Base-by-base conservation (phyloP, 2,797 vertebrate genomes). In the Sebastes taczanowskii region DNA sequence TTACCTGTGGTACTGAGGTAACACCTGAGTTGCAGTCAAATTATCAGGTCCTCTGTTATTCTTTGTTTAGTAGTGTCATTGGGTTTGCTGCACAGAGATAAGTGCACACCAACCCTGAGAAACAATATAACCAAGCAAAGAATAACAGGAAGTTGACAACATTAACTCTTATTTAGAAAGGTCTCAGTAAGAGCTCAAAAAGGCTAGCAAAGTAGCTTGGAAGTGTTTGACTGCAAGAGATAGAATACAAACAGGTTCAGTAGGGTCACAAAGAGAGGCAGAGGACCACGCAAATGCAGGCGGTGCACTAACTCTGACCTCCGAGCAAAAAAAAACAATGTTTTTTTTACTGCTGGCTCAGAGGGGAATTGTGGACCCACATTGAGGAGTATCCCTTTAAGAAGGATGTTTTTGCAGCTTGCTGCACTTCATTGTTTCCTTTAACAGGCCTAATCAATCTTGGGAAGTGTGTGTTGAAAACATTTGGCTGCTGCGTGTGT, bases 381-480 rank as follows among this genome's bases (percentile, higher is more conserved):
- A 65, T 6, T 49, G 52, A 77, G 69, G 68, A 79, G 66, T 80
- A 60, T 68, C 30, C 29, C 64, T 65, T 62, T 74, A 59, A 74
- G 74, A 87, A 74, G 30, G 58, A 74, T 82, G 60, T 64, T 76
- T 82, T 71, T 53, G 7, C 80, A 83, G 77, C 71, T 77, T 80
- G 42, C 56, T 68, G 16, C 71, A 74, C 56, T 74, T 82, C 55
- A 82, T 79, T 85, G 66, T 92, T 88, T 85, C n/a, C 61, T 61
- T 35, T 76, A 84, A 86, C 20, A 68, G 59, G n/a, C 42, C 59
- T 34, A 81, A 86, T 91, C 79, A 82, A 61, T 89, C 70, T 49
- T 34, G 32, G 52, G 29, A 81, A 62, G 46, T 77, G 61, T 80
- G 23, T 84, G 71, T 58, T 59, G 13, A 58, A 77, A 86, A 60